Conservation (phyloP, 2,797 vertebrate genomes). For the Gymnocypris eckloni region DNA sequence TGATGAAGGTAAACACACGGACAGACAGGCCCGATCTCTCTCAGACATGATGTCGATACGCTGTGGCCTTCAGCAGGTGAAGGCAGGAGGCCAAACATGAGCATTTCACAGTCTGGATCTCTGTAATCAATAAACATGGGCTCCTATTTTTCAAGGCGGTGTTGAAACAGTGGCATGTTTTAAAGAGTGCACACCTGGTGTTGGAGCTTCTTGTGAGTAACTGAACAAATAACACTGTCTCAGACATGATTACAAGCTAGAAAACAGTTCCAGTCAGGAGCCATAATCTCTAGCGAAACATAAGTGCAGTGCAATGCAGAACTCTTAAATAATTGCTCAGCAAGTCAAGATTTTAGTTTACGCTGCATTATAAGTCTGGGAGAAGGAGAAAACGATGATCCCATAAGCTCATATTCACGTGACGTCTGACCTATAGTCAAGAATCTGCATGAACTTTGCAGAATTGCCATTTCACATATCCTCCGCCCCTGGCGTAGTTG, state of each 20-base stretch:
- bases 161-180: conserved; percentile 37
- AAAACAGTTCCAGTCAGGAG: conserved; percentile 10
- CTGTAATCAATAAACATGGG: conserved; percentile 49
- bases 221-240: conserved; percentile 31
- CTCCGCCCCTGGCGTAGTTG: background rate
- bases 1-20: conserved; percentile 42
- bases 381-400: conserved; percentile 14
- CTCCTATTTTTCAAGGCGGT: conserved; percentile 20
- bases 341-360: conserved; percentile 32
- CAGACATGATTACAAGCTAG: conserved; percentile 43
- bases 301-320: conserved; percentile 9
- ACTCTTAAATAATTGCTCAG: conserved; percentile 6
- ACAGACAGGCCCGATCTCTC: conserved; percentile 23
- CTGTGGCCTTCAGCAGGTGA: conserved; percentile 33
- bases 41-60: conserved; percentile 28
- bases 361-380: conserved; percentile 11
- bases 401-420: conserved; percentile 2
- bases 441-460: conserved; percentile 10
- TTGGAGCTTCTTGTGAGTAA: conserved; percentile 16
- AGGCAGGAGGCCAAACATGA: conserved; percentile 41
- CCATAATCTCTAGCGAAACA: background rate
- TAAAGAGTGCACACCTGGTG: conserved; percentile 39
- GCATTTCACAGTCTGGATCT: conserved; percentile 36
- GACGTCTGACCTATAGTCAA: conserved; percentile 5
- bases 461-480: background rate